Percentiles rank a stretch among this genome's conserved stretches.
Conservation (phyloP, 2,797 vertebrate genomes). For the Prionace glauca region DNA sequence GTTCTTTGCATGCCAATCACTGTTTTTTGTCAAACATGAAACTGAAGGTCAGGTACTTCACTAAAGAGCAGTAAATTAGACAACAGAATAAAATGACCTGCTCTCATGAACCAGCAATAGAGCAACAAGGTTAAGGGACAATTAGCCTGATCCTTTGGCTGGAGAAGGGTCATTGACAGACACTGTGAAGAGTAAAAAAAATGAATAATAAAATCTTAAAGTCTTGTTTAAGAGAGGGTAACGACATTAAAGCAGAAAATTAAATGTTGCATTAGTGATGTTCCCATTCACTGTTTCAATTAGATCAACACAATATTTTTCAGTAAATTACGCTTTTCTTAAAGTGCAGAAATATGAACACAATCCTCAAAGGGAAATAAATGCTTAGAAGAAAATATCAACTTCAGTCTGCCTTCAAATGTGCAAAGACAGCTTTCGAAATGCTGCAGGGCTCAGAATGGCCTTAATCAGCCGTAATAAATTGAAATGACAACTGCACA, state of each 20-base stretch:
- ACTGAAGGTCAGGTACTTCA: not conserved
- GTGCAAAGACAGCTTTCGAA: not conserved
- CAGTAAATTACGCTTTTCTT: not conserved
- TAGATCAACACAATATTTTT: not conserved
- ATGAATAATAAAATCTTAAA: not conserved
- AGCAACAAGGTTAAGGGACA: not conserved
- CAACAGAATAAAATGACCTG: not conserved
- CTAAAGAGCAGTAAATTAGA: not conserved
- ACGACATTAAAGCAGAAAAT: not conserved
- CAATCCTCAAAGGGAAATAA: not conserved
- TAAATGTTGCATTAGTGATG: not conserved
- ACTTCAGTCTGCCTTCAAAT: not conserved
- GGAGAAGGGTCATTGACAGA: not conserved
- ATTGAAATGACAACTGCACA: conserved; percentile 1
- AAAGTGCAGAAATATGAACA: not conserved
- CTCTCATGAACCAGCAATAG: not conserved
- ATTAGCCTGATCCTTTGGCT: not conserved
- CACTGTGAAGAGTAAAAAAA: not conserved
- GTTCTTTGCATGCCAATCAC: not conserved
- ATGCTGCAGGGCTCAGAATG: conserved; percentile 6
- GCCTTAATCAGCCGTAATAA: not conserved
- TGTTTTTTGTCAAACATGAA: not conserved
- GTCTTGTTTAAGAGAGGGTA: not conserved
- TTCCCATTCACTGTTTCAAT: not conserved
- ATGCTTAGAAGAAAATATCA: not conserved